Evolutionary conservation across 2,113 vertebrate genomes (phyloP).

Genomic region (Boulengeromyrus knoepffleri): DNA sequence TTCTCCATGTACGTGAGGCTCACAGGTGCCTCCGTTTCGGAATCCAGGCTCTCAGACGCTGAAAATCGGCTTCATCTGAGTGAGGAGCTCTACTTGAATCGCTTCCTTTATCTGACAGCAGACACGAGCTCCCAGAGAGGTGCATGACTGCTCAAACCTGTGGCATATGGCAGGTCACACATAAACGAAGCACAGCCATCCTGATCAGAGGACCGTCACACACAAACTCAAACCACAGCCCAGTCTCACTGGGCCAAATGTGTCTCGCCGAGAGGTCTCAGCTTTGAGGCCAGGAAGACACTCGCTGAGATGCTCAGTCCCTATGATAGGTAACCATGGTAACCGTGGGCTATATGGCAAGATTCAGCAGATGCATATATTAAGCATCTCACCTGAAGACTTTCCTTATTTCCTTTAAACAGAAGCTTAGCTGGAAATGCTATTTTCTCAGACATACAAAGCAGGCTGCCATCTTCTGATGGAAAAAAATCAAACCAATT

Average conservation of each 20-base stretch:
- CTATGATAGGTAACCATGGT: background rate
- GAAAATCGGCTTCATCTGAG: background rate
- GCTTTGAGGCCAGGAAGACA: background rate
- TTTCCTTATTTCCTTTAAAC: background rate
- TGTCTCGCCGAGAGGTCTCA: background rate
- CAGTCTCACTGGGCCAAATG: background rate
- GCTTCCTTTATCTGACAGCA: background rate
- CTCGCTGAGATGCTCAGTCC: background rate
- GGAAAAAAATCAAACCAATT: background rate
- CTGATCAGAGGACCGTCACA: background rate
- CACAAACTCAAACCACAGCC: background rate
- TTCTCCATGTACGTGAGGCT: background rate
- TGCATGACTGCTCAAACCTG: background rate
- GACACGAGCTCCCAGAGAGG: background rate
- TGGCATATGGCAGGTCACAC: background rate
- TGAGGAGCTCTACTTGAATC: background rate
- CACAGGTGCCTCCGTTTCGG: background rate
- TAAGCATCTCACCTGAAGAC: background rate
- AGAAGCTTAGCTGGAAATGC: background rate
- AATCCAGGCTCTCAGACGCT: background rate
- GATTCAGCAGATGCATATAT: background rate
- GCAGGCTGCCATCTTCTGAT: background rate
- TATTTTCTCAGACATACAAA: background rate
- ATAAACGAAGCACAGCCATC: background rate
- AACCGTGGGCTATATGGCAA: background rate